Conservation (phyloP, 2,797 vertebrate genomes). For the Protonibea diacanthus region DNA sequence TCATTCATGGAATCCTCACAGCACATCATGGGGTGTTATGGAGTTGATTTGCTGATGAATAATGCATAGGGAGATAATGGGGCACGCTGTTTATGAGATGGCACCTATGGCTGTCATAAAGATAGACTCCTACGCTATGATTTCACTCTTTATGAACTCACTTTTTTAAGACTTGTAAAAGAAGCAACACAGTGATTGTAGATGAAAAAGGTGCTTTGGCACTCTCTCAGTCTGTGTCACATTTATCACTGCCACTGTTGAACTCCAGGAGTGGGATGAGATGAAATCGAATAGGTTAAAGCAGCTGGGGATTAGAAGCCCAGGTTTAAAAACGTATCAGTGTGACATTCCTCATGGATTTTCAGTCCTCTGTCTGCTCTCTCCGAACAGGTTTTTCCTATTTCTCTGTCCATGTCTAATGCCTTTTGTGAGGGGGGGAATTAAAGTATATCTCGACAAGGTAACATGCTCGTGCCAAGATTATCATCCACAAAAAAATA, state of each 20-base stretch:
- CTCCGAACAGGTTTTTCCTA: constrained; percentile 32
- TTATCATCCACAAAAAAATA: constrained; percentile 8
- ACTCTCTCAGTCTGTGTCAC: constrained; percentile 7
- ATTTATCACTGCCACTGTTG: constrained; percentile 36
- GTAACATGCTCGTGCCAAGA: neutral
- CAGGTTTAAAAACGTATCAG: constrained; percentile 25
- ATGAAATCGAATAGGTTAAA: constrained; percentile 41
- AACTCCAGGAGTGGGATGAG: constrained; percentile 24
- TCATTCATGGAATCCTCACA: constrained; percentile 38
- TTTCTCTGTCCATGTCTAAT: constrained; percentile 19
- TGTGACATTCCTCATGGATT: constrained; percentile 42
- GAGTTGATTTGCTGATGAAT: constrained; percentile 59
- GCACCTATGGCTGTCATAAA: constrained; percentile 34
- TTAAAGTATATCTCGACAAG: constrained; percentile 10
- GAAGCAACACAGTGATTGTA: neutral
- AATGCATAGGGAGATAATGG: constrained; percentile 52
- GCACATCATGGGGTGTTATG: constrained; percentile 40
- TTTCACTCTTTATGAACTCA: neutral
- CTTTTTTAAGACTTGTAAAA: neutral
- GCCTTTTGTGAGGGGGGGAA: neutral
- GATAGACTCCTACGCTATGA: constrained; percentile 29
- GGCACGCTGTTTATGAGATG: constrained; percentile 19
- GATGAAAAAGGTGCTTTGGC: constrained; percentile 15
- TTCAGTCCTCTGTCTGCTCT: neutral
- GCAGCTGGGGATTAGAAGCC: constrained; percentile 27